A percentile compares a stretch with the other conserved stretches of the same genome.
phyloP scores from a whole-genome alignment of 2,113 vertebrate species.

The Apistogramma diplotaenia region DNA sequence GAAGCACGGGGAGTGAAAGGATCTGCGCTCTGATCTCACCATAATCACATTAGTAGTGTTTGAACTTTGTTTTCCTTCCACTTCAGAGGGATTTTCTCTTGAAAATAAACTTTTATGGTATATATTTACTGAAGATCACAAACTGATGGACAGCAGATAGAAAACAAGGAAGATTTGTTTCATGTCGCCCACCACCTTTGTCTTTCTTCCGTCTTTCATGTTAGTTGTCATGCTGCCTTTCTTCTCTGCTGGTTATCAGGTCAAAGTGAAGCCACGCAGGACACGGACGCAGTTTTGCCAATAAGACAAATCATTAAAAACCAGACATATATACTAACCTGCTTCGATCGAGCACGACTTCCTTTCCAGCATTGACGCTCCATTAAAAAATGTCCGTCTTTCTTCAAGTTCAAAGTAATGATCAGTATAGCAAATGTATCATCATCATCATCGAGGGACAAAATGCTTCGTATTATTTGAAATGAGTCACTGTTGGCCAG shows the following conservation, averaged over 20 bases:
- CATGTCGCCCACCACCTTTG: conserved; percentile 54
- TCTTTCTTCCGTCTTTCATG: conserved; percentile 38
- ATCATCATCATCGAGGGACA: too few species aligned
- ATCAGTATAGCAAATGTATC: not conserved
- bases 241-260: conserved; percentile 47
- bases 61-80: conserved; percentile 70
- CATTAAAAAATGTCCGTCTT: not conserved
- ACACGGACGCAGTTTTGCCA: not conserved
- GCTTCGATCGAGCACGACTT: not conserved
- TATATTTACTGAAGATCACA: conserved; percentile 56
- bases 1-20: conserved; percentile 53
- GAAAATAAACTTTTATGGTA: conserved; percentile 64
- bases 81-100: conserved; percentile 48
- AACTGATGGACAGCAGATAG: conserved; percentile 38
- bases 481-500: not conserved
- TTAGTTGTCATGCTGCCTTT: conserved; percentile 22
- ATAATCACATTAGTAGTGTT: conserved; percentile 68
- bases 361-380: too few species aligned
- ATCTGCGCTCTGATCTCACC: conserved; percentile 71
- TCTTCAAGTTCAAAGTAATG: not conserved
- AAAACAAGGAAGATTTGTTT: conserved; percentile 47
- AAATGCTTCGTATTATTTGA: not conserved
- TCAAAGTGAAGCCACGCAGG: conserved; percentile 32
- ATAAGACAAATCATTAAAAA: not conserved
- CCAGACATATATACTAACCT: not conserved